Evolutionary conservation across 2,797 vertebrate species (phyloP).

Genomic region (Leucoraja ocellata): DNA sequence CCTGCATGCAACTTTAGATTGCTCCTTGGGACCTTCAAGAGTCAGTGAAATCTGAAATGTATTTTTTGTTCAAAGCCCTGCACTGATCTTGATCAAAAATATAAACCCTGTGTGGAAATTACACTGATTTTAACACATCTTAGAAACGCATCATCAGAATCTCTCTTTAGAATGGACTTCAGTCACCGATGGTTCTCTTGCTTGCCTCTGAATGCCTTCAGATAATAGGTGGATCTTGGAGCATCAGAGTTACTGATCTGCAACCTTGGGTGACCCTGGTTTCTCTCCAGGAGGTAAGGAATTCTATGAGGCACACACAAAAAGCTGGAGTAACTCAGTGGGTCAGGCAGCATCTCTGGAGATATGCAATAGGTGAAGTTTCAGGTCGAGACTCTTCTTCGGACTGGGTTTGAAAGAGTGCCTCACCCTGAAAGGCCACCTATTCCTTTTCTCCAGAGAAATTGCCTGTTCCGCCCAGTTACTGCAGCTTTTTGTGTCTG

Average conservation of each 20-base stretch:
- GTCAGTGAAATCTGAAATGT: background rate
- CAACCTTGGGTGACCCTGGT: background rate
- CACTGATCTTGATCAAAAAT: background rate
- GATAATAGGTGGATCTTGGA: too few relatives aligned
- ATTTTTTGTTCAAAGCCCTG: background rate
- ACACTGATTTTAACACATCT: background rate
- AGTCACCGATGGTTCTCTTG: background rate
- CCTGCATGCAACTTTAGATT: background rate
- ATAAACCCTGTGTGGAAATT: background rate
- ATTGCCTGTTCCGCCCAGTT: too few relatives aligned
- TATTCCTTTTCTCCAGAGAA: too few relatives aligned
- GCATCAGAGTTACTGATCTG: background rate
- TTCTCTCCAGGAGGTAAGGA: background rate
- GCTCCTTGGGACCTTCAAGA: background rate
- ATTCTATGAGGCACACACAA: too few relatives aligned
- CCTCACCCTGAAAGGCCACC: too few relatives aligned
- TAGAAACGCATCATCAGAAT: background rate
- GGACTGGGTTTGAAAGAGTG: too few relatives aligned
- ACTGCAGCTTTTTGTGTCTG: too few relatives aligned
- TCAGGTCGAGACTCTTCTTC: too few relatives aligned
- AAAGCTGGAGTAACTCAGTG: too few relatives aligned
- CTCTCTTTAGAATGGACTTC: background rate
- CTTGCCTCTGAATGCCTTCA: background rate
- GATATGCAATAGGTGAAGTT: too few relatives aligned
- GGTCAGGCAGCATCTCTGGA: too few relatives aligned